A percentile compares a stretch with the other conserved stretches of the same genome.
Conservation (phyloP, 92 coral and sea anemone genomes). For the Umimayanthus kanabou region DNA sequence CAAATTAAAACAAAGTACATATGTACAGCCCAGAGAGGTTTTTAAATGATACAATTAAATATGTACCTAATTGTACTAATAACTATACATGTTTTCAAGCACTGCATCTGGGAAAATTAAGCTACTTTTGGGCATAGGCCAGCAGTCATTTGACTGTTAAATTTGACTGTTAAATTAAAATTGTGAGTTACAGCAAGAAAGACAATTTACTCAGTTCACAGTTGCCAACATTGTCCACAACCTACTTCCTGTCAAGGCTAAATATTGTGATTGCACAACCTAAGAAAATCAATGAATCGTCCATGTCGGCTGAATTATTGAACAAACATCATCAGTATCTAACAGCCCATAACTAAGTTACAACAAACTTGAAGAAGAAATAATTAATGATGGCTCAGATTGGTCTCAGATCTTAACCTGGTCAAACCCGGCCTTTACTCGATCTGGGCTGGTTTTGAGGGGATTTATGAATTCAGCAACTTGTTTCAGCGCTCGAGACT, state of each 20-base stretch:
- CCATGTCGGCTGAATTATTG: neutral
- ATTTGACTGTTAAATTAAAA: too few species aligned
- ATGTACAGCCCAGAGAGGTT: neutral
- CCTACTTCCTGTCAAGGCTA: neutral
- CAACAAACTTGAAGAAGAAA: neutral
- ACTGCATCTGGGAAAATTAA: neutral
- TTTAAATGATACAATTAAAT: too few species aligned
- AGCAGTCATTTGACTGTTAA: too few species aligned
- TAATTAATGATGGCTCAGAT: neutral
- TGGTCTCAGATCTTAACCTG: neutral
- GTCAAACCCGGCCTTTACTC: neutral
- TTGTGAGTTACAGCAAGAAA: too few species aligned
- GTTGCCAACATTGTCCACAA: constrained; percentile 15
- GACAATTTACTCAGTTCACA: too few species aligned
- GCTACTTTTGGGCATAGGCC: neutral
- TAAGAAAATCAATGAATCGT: neutral
- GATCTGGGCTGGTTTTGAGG: constrained; percentile 24
- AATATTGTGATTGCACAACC: neutral
- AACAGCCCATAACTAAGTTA: neutral
- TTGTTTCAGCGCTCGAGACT: constrained; percentile 8
- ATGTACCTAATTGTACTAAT: too few species aligned
- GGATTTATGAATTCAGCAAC: neutral
- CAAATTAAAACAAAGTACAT: too few species aligned
- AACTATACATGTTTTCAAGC: neutral
- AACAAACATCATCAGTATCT: neutral